phyloP scores from a whole-genome alignment of 2,888 invertebrate species.

The Epinotia nisella region DNA sequence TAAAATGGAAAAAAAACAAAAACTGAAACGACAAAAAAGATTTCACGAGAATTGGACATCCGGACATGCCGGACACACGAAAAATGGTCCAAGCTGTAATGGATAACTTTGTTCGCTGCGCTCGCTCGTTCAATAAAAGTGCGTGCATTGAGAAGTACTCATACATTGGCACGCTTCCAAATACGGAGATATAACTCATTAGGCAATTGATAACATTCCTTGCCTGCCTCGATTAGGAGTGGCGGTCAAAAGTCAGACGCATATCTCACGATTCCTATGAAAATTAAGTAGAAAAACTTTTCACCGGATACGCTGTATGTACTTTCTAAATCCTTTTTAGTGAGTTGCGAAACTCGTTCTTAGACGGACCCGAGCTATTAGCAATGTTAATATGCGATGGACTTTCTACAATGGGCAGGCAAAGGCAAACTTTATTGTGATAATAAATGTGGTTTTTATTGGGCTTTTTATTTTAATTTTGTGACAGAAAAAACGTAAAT shows the following conservation, averaged over 20 bases:
- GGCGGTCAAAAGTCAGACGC: constrained; percentile 36
- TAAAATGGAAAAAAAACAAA: too few relatives aligned
- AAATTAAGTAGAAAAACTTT: constrained; percentile 45
- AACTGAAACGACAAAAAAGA: too few relatives aligned
- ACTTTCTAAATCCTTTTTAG: constrained; percentile 77
- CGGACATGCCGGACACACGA: too few relatives aligned
- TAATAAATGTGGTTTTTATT: constrained; percentile 4
- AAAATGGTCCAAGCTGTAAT: too few relatives aligned
- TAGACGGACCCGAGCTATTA: constrained; percentile 44
- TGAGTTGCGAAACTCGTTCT: constrained; percentile 65
- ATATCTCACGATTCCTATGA: constrained; percentile 13
- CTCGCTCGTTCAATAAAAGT: too few relatives aligned
- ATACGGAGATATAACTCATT: not conserved
- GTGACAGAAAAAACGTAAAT: not conserved
- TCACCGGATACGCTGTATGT: constrained; percentile 50
- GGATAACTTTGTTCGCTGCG: too few relatives aligned
- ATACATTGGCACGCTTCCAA: not conserved
- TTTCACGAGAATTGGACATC: too few relatives aligned
- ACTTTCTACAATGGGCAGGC: constrained; percentile 48
- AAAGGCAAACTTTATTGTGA: constrained; percentile 21
- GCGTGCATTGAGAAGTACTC: not conserved
- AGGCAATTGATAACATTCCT: not conserved
- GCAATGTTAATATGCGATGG: constrained; percentile 47
- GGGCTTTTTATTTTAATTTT: not conserved
- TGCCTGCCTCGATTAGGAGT: not conserved